Base-by-base conservation (phyloP, 2,797 vertebrate species). In the Silurus aristotelis region DNA sequence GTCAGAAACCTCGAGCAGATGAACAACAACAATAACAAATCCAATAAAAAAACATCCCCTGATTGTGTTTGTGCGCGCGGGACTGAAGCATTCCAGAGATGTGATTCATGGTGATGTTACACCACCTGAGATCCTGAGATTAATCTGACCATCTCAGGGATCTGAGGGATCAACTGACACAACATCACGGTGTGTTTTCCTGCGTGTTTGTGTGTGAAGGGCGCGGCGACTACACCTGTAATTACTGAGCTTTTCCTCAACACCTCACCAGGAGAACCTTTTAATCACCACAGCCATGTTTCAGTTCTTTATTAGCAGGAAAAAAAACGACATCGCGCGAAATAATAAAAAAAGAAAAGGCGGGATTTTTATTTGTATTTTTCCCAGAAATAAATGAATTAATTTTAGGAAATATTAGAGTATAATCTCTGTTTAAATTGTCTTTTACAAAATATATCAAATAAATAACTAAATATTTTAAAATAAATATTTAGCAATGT, bases 201-300 rank as follows among this genome's bases (percentile, higher is more conserved):
- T 66, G n/a, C n/a, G 52, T 76, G 73, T 77, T 3, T 61, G 7
- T 43, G 6, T 43, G 76, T 0, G 75, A 2, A 38, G 55, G 73
- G 56, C 25, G 73, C 31, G 55, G 56, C 19, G 72, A 87, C 84
- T 82, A 76, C 76, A 76, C 76, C 84, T 22, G 82, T 71, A 56
- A 82, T 85, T 89, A 72, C 76, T 27, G 77, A 80, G 82, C 82
- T 80, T 68, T 86, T 67, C 58, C 75, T 79, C 76, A 77, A 72
- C 72, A 68, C 67, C 55, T 68, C 46, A 75, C 55, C 52, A 66
- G 55, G 22, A 6, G 52, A 6, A 66, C 14, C 10, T 9, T 0
- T 17, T 19, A 22, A 52, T 19, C 14, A n/a, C 2, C 1, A 13
- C 38, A 27, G 52, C n/a, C 5, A 1, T 9, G 2, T 17, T 17